These are phyloP conservation scores for Acropora yongei DNA, from an alignment of 64 coral and sea anemone species.

Conservation along the genomic window DNA sequence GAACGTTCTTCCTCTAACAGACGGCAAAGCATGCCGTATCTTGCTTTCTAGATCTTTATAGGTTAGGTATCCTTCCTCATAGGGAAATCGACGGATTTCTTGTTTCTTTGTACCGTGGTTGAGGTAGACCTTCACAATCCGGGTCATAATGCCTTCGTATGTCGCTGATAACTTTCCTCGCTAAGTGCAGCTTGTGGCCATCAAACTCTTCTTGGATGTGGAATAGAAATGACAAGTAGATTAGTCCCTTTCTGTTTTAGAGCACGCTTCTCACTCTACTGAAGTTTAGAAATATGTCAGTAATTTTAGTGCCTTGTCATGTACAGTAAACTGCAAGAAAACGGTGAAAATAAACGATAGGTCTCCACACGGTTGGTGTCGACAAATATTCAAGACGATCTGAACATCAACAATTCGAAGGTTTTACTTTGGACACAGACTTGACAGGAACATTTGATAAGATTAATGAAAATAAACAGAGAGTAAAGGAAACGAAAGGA, in stretches of 20 bases:
- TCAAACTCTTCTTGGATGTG: background rate
- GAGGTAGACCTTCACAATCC: conserved; percentile 85
- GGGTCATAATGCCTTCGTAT: conserved; percentile 70
- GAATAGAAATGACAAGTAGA: background rate
- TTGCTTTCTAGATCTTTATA: conserved; percentile 77
- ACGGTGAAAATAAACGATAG: background rate
- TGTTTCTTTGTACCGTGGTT: conserved; percentile 56
- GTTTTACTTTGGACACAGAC: too few species aligned
- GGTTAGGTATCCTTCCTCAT: conserved; percentile 88
- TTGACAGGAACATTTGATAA: too few species aligned
- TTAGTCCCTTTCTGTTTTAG: background rate
- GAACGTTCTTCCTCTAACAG: conserved; percentile 63
- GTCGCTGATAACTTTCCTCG: background rate
- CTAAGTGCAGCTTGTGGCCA: background rate
- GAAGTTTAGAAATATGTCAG: conserved; percentile 6
- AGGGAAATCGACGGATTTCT: conserved; percentile 95
- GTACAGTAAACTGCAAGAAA: too few species aligned
- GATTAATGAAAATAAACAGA: too few species aligned
- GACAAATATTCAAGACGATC: too few species aligned
- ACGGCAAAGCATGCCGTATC: conserved; percentile 81
- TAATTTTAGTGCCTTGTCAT: conserved; percentile 34
- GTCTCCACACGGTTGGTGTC: too few species aligned
- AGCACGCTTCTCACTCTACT: background rate
- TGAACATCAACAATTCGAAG: too few species aligned
- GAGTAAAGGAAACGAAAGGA: too few species aligned